These are phyloP conservation scores for Drosophila busckii DNA, from an alignment of 1,140 invertebrate species.

Conservation along the genomic window DNA sequence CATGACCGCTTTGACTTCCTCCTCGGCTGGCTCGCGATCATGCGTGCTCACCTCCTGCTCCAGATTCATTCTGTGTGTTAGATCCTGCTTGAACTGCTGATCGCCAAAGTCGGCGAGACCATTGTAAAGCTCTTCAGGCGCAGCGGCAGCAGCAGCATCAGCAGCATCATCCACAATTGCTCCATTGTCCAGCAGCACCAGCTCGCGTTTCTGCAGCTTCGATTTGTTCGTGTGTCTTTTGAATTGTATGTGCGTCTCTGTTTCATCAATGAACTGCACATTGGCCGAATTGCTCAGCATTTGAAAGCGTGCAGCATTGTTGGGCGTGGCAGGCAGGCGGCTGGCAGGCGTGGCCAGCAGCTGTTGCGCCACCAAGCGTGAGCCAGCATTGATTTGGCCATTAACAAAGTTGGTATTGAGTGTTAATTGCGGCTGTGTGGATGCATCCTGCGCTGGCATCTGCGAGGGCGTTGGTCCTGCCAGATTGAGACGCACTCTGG, in stretches of 20 bases:
- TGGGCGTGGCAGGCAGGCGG: background rate
- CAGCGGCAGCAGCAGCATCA: background rate
- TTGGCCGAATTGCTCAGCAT: constrained; percentile 80
- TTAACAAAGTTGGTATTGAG: constrained; percentile 82
- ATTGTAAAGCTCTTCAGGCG: constrained; percentile 57
- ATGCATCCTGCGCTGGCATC: background rate
- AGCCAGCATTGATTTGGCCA: constrained; percentile 81
- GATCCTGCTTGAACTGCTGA: constrained; percentile 78
- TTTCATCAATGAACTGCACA: constrained; percentile 81
- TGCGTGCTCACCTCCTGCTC: constrained; percentile 80
- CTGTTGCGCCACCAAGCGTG: constrained; percentile 81
- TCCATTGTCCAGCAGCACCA: constrained; percentile 83
- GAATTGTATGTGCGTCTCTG: constrained; percentile 80
- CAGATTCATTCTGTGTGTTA: constrained; percentile 54
- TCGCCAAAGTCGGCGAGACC: constrained; percentile 85
- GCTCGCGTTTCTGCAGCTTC: constrained; percentile 81
- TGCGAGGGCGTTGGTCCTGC: constrained; percentile 48
- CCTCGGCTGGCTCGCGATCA: constrained; percentile 89
- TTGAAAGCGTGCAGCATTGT: constrained; percentile 42
- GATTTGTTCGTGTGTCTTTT: constrained; percentile 75
- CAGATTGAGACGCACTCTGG: constrained; percentile 81
- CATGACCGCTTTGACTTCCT: constrained; percentile 88
- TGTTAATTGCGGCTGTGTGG: constrained; percentile 30
- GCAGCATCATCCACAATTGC: constrained; percentile 84
- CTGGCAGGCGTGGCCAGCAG: constrained; percentile 42